A percentile compares a stretch with the other conserved stretches of the same genome.
Conservation (phyloP, 2,113 vertebrate genomes). For the Macroglossus sobrinus region DNA sequence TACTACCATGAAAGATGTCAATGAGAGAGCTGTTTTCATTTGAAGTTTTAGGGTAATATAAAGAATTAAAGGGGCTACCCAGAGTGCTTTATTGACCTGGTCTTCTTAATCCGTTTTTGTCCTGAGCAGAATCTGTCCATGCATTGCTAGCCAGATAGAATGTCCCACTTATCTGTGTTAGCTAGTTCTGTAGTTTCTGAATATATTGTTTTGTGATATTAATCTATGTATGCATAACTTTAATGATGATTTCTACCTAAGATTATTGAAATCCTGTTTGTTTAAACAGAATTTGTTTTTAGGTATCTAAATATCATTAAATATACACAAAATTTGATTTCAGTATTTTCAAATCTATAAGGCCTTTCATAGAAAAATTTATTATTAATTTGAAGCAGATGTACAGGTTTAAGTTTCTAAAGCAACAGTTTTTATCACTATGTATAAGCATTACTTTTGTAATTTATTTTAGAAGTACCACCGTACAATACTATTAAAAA, state of each 20-base stretch:
- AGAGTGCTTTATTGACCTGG: background rate
- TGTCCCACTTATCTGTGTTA: background rate
- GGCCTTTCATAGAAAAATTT: background rate
- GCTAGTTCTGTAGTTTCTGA: background rate
- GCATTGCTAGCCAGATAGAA: background rate
- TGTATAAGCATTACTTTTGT: background rate
- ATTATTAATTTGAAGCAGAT: background rate
- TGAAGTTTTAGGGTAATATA: background rate
- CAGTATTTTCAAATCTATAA: constrained; percentile 6
- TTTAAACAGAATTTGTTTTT: background rate
- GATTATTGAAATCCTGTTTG: background rate
- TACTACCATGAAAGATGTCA: background rate
- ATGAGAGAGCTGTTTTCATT: background rate
- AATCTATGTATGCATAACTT: background rate
- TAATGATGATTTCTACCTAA: background rate
- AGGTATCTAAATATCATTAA: background rate
- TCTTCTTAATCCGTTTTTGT: background rate
- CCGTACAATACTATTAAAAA: background rate
- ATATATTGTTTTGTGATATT: constrained; percentile 15
- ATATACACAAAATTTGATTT: background rate
- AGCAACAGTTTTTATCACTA: constrained; percentile 4
- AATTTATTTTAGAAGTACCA: constrained; percentile 27
- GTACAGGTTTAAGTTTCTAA: constrained; percentile 1
- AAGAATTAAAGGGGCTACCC: background rate
- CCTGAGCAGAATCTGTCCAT: background rate